A percentile compares a stretch with the other conserved stretches of the same genome.
Conservation (phyloP, 2,113 vertebrate genomes). For the Ellobius talpinus region DNA sequence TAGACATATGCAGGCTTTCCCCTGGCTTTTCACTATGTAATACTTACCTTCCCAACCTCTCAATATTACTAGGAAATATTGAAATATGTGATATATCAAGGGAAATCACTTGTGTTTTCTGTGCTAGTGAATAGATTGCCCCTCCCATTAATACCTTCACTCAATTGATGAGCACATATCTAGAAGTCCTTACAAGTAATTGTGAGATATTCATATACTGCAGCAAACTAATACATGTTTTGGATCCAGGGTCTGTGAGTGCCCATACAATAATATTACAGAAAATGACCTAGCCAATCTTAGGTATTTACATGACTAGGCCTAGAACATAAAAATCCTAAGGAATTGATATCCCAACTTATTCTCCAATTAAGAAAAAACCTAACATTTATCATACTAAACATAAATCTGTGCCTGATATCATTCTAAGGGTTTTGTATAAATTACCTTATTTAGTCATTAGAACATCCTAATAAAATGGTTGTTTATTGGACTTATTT, state of each 20-base stretch:
- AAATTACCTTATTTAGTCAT: conserved; percentile 17
- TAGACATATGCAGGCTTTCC: neutral
- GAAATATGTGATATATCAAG: neutral
- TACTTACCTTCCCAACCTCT: neutral
- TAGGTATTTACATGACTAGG: neutral
- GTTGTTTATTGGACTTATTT: conserved; percentile 5
- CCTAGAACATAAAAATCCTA: neutral
- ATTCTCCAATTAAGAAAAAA: neutral
- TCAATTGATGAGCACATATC: conserved; percentile 4
- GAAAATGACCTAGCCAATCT: neutral
- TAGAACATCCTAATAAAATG: conserved; percentile 8
- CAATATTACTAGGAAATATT: conserved; percentile 30
- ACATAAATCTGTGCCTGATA: conserved; percentile 4
- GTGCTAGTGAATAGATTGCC: neutral
- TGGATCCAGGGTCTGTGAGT: neutral
- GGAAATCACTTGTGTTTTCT: conserved; percentile 10
- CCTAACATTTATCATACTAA: neutral
- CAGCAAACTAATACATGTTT: neutral
- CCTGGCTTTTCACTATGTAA: neutral
- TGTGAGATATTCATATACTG: conserved; percentile 7
- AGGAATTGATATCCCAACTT: neutral
- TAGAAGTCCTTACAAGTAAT: conserved; percentile 22
- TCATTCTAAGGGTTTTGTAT: neutral
- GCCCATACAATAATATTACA: neutral
- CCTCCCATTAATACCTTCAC: neutral